Base-by-base conservation (phyloP, 2,888 invertebrate species). In the Epiblema foenella region DNA sequence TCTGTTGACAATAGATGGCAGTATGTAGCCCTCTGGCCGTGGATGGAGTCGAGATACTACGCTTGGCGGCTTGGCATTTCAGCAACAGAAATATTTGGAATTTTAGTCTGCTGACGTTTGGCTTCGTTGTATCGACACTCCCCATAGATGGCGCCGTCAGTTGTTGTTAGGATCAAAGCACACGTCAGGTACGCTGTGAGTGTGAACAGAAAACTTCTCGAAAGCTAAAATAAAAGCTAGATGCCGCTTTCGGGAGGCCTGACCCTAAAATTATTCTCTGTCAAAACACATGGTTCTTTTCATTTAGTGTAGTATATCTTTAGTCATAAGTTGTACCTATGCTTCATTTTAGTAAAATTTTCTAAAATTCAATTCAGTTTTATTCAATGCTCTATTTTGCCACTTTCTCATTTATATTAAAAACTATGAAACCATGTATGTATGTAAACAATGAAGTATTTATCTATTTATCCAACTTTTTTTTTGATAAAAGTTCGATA, bases 201-300 rank as follows among this genome's bases (percentile, higher is more conserved):
- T 5, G 42, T 42, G 46, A 15, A n/a, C 8, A n/a, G 46, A 46
- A 46, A n/a, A 46, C n/a, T 15, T 15, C n/a, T n/a, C 1, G 12
- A 15, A 8, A 12, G 5, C 46, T 7, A 46, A 5, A n/a, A 7
- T n/a, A n/a, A 46, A n/a, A 7, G 46, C 46, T 46, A 46, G 46
- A n/a, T 46, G 46, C 46, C 46, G n/a, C 46, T 46, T 46, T 46
- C 46, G 8, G 46, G 46, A n/a, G n/a, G n/a, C n/a, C n/a, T n/a
- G n/a, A n/a, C n/a, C n/a, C n/a, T n/a, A n/a, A n/a, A n/a, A n/a
- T n/a, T n/a, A n/a, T n/a, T n/a, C n/a, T n/a, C n/a, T n/a, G n/a
- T n/a, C n/a, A n/a, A n/a, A n/a, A n/a, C n/a, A n/a, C n/a, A n/a
- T n/a, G n/a, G n/a, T n/a, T n/a, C n/a, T n/a, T n/a, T n/a, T n/a